A percentile compares a stretch with the other conserved stretches of the same genome.
These are phyloP conservation scores for Acanthochromis polyacanthus DNA, from an alignment of 2,113 vertebrate genomes.

Conservation along the genomic window DNA sequence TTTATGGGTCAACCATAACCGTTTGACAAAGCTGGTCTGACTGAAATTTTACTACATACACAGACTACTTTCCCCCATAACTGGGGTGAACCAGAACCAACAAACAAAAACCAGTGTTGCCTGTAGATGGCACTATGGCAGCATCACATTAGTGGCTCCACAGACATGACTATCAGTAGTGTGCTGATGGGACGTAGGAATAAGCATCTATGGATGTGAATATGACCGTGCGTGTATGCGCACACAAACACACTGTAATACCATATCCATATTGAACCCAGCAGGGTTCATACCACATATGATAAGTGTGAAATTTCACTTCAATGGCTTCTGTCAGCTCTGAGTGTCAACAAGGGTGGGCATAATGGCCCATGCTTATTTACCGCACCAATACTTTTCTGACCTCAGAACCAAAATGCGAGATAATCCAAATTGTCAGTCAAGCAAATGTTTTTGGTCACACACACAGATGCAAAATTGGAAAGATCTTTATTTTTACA, in stretches of 20 bases:
- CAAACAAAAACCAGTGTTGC: conserved; percentile 6
- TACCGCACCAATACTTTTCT: conserved; percentile 6
- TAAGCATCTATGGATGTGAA: conserved; percentile 7
- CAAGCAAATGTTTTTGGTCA: neutral
- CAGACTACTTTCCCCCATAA: neutral
- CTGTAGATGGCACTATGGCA: conserved; percentile 72
- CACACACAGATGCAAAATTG: neutral
- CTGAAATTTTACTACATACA: neutral
- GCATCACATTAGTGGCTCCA: conserved; percentile 1
- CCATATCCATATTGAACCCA: conserved; percentile 31
- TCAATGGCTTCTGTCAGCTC: conserved; percentile 31
- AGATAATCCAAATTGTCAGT: neutral
- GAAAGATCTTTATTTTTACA: neutral
- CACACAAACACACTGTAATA: conserved; percentile 8
- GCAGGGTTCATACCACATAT: conserved; percentile 54
- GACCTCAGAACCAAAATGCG: neutral
- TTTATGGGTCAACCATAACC: no score
- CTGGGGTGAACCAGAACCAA: neutral
- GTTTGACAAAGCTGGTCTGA: no score
- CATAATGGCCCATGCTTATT: conserved; percentile 21
- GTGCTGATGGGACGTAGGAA: conserved; percentile 2
- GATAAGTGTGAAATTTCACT: conserved; percentile 75
- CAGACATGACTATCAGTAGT: conserved; percentile 3
- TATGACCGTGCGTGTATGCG: neutral
- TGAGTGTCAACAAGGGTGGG: conserved; percentile 7